Percentiles rank a stretch among this genome's conserved stretches.
Evolutionary conservation across 2,113 vertebrate species (phyloP).

Genomic region (Dicentrarchus labrax): DNA sequence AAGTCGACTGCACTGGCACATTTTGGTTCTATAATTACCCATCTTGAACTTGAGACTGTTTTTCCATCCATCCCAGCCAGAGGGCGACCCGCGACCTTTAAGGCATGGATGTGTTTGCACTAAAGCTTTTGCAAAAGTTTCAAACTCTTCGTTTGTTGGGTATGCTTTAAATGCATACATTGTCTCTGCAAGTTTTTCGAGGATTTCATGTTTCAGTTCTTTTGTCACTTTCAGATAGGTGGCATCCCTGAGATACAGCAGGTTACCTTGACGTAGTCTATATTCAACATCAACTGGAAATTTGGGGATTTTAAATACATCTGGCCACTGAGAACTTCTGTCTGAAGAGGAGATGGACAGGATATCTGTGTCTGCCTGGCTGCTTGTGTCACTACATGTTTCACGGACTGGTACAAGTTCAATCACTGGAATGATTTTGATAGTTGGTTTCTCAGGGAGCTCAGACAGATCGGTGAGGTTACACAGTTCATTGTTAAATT

Average conservation of each 20-base stretch:
- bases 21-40: no score
- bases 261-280: conserved; percentile 49
- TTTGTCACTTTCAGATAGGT: conserved; percentile 39
- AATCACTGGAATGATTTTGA: conserved; percentile 57
- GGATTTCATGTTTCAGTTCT: background rate
- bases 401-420: conserved; percentile 20
- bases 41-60: no score
- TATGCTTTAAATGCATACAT: no score
- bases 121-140: no score
- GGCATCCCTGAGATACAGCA: conserved; percentile 42
- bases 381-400: conserved; percentile 33
- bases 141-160: no score
- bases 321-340: conserved; percentile 10
- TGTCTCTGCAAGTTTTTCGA: no score
- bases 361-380: conserved; percentile 50
- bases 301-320: conserved; percentile 26
- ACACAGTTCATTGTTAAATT: no score
- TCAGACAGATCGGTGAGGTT: conserved; percentile 11
- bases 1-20: no score
- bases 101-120: no score
- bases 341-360: background rate
- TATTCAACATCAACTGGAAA: conserved; percentile 55
- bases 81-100: no score
- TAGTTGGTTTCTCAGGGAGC: conserved; percentile 56
- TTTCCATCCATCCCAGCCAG: no score